Percentiles rank a stretch among this genome's conserved stretches.
These are phyloP conservation scores for Tetramorium bicarinatum DNA, from an alignment of 2,888 invertebrate genomes.

Conservation along the genomic window DNA sequence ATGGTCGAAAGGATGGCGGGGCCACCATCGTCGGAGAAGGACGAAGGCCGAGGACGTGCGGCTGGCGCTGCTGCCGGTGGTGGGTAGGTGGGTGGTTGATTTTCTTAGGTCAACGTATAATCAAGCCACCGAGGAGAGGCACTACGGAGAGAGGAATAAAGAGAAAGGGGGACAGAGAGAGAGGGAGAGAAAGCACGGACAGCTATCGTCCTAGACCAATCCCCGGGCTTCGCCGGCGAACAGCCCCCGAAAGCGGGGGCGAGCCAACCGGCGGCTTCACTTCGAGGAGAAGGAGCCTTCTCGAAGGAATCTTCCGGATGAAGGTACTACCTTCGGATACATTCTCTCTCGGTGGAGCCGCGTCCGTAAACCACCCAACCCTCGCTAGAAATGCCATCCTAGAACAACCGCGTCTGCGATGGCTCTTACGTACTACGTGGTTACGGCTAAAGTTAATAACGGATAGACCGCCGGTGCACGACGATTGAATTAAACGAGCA, in stretches of 20 bases:
- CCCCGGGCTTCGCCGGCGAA: constrained; percentile 78
- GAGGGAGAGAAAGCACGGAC: constrained; percentile 74
- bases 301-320: constrained; percentile 73
- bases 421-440: constrained; percentile 56
- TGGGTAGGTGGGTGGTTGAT: constrained; percentile 82
- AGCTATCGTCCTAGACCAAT: constrained; percentile 83
- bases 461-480: constrained; percentile 66
- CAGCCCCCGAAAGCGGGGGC: constrained; percentile 73
- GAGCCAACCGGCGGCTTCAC: constrained; percentile 76
- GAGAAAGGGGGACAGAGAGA: constrained; percentile 63
- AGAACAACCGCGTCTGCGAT: constrained; percentile 38
- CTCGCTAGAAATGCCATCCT: constrained; percentile 22
- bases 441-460: constrained; percentile 75
- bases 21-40: constrained; percentile 71
- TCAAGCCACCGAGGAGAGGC: constrained; percentile 79
- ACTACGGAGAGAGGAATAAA: constrained; percentile 56
- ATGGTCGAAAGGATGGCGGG: constrained; percentile 66
- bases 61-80: constrained; percentile 49
- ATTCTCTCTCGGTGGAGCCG: constrained; percentile 40
- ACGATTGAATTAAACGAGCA: constrained; percentile 72
- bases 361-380: constrained; percentile 41
- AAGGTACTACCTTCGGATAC: constrained; percentile 63
- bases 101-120: constrained; percentile 87
- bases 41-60: constrained; percentile 77
- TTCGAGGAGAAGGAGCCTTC: constrained; percentile 75